These are phyloP conservation scores for Hirtodrosophila alboralis DNA, from an alignment of 2,888 invertebrate genomes.

Conservation along the genomic window DNA sequence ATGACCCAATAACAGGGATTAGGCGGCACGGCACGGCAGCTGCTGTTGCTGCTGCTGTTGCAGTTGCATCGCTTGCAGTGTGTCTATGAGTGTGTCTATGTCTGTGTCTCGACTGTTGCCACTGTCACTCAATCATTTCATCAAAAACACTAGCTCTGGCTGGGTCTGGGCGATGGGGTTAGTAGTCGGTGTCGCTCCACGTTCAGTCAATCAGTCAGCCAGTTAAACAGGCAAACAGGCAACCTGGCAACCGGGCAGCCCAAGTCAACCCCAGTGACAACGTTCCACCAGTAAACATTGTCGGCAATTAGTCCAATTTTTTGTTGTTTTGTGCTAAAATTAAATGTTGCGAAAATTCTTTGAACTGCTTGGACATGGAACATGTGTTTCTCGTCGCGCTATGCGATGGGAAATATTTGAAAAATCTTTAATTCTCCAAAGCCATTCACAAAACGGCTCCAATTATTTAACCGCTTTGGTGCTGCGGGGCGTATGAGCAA, in stretches of 20 bases:
- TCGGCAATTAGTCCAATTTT: slow-evolving; percentile 79
- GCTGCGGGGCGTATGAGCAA: slow-evolving; percentile 66
- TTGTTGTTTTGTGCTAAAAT: slow-evolving; percentile 68
- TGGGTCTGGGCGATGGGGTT: slow-evolving; percentile 36
- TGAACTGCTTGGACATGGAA: slow-evolving; percentile 52
- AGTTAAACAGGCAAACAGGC: slow-evolving; percentile 37
- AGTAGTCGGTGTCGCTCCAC: slow-evolving; percentile 35
- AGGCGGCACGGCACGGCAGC: slow-evolving; percentile 52
- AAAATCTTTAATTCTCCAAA: slow-evolving; percentile 72
- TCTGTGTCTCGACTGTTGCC: slow-evolving; percentile 56
- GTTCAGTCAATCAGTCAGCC: slow-evolving; percentile 42
- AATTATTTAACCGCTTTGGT: slow-evolving; percentile 49
- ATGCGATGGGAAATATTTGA: slow-evolving; percentile 59
- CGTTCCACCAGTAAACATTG: slow-evolving; percentile 48
- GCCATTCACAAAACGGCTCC: slow-evolving; percentile 63
- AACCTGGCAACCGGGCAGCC: slow-evolving; percentile 23
- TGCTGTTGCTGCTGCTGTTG: slow-evolving; percentile 25
- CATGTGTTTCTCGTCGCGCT: slow-evolving; percentile 59
- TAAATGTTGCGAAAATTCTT: slow-evolving; percentile 80
- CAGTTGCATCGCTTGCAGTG: slow-evolving; percentile 10
- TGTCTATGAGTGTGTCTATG: slow-evolving; percentile 33
- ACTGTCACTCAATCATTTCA: slow-evolving; percentile 76
- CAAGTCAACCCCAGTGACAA: slow-evolving; percentile 15
- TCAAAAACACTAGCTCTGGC: slow-evolving; percentile 48
- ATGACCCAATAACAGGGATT: slow-evolving; percentile 79